Percentiles rank a stretch among this genome's conserved stretches.
phyloP scores from a whole-genome alignment of 1,140 invertebrate genomes.

The Orchesella cincta region DNA sequence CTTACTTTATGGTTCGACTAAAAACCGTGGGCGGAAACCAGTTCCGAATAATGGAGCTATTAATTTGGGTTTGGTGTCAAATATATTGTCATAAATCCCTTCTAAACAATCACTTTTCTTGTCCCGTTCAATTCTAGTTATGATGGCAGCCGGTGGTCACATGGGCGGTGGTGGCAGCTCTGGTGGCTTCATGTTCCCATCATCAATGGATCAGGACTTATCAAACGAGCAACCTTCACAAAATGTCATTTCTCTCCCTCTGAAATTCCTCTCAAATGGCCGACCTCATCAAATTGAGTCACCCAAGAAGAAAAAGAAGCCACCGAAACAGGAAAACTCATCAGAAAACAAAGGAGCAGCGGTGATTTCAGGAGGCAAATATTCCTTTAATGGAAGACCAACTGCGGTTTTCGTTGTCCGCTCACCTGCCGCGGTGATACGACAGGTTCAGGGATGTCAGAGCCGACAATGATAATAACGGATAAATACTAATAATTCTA shows the following conservation, averaged over 20 bases:
- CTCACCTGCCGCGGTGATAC: constrained; percentile 8
- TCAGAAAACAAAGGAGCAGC: constrained; percentile 37
- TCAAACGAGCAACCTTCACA: constrained; percentile 36
- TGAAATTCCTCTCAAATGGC: constrained; percentile 50
- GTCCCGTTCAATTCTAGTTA: constrained; percentile 3
- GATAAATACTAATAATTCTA: too few species aligned
- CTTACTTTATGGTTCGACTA: too few species aligned
- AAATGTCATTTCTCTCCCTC: constrained; percentile 49
- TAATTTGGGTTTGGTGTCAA: too few species aligned
- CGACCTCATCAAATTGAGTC: constrained; percentile 47
- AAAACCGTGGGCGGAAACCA: too few species aligned
- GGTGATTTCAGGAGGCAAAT: constrained; percentile 50
- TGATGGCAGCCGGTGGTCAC: constrained; percentile 17
- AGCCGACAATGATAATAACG: background rate
- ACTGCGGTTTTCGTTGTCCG: constrained; percentile 50
- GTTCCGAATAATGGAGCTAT: too few species aligned
- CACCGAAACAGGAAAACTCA: constrained; percentile 29
- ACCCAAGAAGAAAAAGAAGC: constrained; percentile 35
- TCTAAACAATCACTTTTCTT: too few species aligned
- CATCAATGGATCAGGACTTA: constrained; percentile 22
- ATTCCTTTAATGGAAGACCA: constrained; percentile 49
- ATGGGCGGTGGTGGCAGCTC: background rate
- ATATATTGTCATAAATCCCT: too few species aligned
- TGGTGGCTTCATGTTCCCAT: background rate
- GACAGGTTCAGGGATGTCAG: background rate